phyloP scores from a whole-genome alignment of 2,888 invertebrate genomes.

The Punctoribates punctum region DNA sequence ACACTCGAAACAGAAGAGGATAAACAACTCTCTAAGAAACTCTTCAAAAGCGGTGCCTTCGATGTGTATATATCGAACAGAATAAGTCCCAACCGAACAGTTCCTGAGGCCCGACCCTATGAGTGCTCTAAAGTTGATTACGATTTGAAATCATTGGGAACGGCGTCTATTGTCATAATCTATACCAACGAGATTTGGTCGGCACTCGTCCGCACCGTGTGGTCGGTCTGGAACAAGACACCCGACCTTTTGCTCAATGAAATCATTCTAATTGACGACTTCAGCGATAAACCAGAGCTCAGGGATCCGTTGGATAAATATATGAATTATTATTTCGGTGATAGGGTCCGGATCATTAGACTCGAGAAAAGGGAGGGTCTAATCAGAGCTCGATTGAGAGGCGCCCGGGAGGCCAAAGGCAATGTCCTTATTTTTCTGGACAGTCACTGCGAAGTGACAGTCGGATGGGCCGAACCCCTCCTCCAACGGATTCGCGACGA shows the following conservation, averaged over 20 bases:
- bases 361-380: slow-evolving; percentile 74
- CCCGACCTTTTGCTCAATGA: slow-evolving; percentile 72
- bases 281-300: slow-evolving; percentile 67
- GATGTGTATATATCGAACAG: slow-evolving; percentile 84
- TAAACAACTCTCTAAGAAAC: slow-evolving; percentile 61
- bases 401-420: slow-evolving; percentile 75
- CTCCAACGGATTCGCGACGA: slow-evolving; percentile 77
- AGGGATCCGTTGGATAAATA: slow-evolving; percentile 65
- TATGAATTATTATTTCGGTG: slow-evolving; percentile 60
- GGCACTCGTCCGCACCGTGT: slow-evolving; percentile 74
- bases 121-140: slow-evolving; percentile 63
- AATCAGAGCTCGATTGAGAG: slow-evolving; percentile 81
- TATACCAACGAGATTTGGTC: slow-evolving; percentile 89
- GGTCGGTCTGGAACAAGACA: slow-evolving; percentile 77
- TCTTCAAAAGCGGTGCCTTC: slow-evolving; percentile 76
- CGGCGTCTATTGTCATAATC: slow-evolving; percentile 70
- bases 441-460: slow-evolving; percentile 79
- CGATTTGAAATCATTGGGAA: slow-evolving; percentile 62
- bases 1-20: slow-evolving; percentile 63
- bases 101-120: slow-evolving; percentile 62
- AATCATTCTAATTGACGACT: slow-evolving; percentile 91
- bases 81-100: slow-evolving; percentile 74
- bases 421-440: slow-evolving; percentile 81
- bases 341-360: slow-evolving; percentile 67
- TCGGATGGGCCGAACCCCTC: slow-evolving; percentile 71